Percentiles rank a stretch among this genome's conserved stretches.
These are phyloP conservation scores for Corydoras maculifer DNA, from an alignment of 2,113 vertebrate species.

Conservation along the genomic window DNA sequence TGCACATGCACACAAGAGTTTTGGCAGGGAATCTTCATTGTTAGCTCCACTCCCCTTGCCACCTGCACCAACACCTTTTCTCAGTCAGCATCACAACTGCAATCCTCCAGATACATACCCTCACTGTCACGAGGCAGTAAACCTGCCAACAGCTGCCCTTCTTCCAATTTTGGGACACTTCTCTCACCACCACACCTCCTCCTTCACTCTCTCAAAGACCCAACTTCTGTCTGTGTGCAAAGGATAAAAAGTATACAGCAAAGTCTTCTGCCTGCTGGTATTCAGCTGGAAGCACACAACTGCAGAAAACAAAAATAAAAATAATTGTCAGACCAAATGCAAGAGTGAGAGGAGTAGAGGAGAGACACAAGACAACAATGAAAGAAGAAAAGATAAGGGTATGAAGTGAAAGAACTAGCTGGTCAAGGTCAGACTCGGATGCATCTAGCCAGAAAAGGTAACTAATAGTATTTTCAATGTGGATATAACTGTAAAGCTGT, in stretches of 20 bases:
- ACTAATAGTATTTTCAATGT: conserved; percentile 16
- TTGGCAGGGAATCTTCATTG: conserved; percentile 29
- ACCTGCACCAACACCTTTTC: conserved; percentile 40
- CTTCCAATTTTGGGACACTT: conserved; percentile 27
- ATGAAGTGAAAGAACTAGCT: conserved; percentile 26
- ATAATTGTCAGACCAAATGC: not conserved
- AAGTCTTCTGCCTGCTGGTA: conserved; percentile 16
- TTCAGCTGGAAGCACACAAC: conserved; percentile 28
- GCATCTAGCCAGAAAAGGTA: conserved; percentile 39
- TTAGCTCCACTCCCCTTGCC: conserved; percentile 18
- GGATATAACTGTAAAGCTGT: not conserved
- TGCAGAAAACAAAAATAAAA: conserved; percentile 9
- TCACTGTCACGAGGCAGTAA: conserved; percentile 26
- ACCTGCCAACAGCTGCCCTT: conserved; percentile 35
- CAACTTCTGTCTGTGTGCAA: conserved; percentile 31
- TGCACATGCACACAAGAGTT: conserved; percentile 13
- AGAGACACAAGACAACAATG: conserved; percentile 28
- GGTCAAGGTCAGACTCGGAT: conserved; percentile 37
- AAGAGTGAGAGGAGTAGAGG: conserved; percentile 1
- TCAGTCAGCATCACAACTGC: conserved; percentile 36
- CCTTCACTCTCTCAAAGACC: conserved; percentile 16
- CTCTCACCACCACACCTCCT: conserved; percentile 4
- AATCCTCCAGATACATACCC: conserved; percentile 36
- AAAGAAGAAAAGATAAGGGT: conserved; percentile 12
- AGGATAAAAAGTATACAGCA: conserved; percentile 19